Conservation (phyloP, 2,888 invertebrate genomes). For the Pseudanteris insignis region DNA sequence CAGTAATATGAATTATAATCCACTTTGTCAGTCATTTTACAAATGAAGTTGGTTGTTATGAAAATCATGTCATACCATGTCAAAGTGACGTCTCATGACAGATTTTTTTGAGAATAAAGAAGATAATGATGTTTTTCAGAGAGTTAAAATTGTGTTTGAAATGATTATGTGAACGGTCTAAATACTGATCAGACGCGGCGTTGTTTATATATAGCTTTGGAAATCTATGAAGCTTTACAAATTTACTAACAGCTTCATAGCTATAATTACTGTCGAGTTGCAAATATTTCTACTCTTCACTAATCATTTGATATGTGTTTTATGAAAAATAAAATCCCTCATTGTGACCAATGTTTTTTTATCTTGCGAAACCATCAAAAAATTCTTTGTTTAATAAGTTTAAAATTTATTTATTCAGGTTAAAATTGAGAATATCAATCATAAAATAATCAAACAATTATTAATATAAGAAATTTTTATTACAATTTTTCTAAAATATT, state of each 20-base stretch:
- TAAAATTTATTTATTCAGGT: neutral
- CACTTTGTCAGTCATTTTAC: no score
- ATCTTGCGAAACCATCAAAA: constrained; percentile 12
- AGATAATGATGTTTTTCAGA: constrained; percentile 17
- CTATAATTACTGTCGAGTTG: constrained; percentile 37
- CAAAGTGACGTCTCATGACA: neutral
- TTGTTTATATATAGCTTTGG: constrained; percentile 36
- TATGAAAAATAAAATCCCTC: no score
- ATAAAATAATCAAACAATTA: neutral
- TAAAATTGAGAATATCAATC: neutral
- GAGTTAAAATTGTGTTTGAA: constrained; percentile 24
- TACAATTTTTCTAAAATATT: constrained; percentile 8
- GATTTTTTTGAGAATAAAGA: neutral
- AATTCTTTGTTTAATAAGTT: no score
- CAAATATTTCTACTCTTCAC: constrained; percentile 27
- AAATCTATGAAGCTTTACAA: constrained; percentile 38
- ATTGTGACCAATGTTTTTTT: no score
- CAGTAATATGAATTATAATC: no score
- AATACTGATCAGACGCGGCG: constrained; percentile 31
- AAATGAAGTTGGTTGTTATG: no score
- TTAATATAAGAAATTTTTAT: constrained; percentile 1
- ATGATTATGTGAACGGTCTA: constrained; percentile 30
- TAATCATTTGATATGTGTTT: constrained; percentile 3
- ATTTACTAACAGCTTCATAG: constrained; percentile 39
- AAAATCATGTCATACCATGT: no score